Percentiles rank a stretch among this genome's conserved stretches.
Evolutionary conservation across 2,888 invertebrate species (phyloP).

Genomic region (Phragmatobia fuliginosa): DNA sequence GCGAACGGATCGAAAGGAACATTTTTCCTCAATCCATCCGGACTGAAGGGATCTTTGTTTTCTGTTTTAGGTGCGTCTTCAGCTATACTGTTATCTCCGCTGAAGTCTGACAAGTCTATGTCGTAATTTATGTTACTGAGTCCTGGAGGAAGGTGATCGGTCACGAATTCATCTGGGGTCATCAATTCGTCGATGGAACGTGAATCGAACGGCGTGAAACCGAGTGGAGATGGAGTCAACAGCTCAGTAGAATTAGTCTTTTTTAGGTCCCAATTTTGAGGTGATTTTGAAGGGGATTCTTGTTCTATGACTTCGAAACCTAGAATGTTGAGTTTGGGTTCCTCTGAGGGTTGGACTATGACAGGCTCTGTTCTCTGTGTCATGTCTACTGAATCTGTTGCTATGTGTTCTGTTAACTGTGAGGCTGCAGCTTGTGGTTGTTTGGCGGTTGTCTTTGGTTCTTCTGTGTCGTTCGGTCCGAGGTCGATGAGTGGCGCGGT

Average conservation of each 20-base stretch:
- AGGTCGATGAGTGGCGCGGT: conserved; percentile 70
- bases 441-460: conserved; percentile 28
- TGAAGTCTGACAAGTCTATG: conserved; percentile 91
- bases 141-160: conserved; percentile 86
- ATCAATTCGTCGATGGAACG: conserved; percentile 86
- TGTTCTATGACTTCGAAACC: conserved; percentile 71
- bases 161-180: conserved; percentile 87
- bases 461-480: conserved; percentile 32
- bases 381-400: conserved; percentile 13
- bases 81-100: conserved; percentile 90
- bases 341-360: conserved; percentile 44
- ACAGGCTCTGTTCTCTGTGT: conserved; percentile 30
- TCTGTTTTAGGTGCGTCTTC: conserved; percentile 80
- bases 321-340: conserved; percentile 68
- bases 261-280: conserved; percentile 73
- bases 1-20: conserved; percentile 82
- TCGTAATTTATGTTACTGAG: conserved; percentile 91
- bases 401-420: conserved; percentile 31
- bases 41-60: conserved; percentile 86
- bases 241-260: conserved; percentile 82
- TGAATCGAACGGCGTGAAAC: conserved; percentile 85
- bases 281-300: conserved; percentile 71
- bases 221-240: conserved; percentile 87
- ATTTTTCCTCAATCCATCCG: conserved; percentile 74
- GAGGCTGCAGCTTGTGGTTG: conserved; percentile 15